These are phyloP conservation scores for Drosophila willistoni DNA, from an alignment of 1,140 invertebrate genomes.

Conservation along the genomic window DNA sequence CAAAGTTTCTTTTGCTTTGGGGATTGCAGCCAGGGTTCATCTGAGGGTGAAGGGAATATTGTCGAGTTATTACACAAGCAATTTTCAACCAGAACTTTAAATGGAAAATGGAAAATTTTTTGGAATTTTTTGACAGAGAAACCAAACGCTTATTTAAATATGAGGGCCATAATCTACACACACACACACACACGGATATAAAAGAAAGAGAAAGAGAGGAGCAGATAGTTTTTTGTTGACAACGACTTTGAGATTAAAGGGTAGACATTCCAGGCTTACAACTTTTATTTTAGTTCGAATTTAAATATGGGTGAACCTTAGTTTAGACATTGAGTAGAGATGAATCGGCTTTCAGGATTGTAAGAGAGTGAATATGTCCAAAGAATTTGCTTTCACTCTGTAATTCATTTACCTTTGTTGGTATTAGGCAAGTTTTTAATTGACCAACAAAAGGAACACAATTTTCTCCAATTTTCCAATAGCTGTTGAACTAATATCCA, in stretches of 20 bases:
- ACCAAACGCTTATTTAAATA: slow-evolving; percentile 76
- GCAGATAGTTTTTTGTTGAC: not conserved
- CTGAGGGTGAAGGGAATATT: slow-evolving; percentile 16
- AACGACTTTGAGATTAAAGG: slow-evolving; percentile 14
- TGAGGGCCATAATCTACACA: slow-evolving; percentile 22
- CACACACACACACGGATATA: not conserved
- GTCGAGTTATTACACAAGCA: slow-evolving; percentile 30
- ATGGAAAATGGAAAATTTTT: slow-evolving; percentile 78
- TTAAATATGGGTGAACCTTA: not conserved
- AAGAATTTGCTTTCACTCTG: too few relatives aligned
- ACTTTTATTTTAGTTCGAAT: slow-evolving; percentile 3
- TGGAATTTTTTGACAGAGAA: slow-evolving; percentile 72
- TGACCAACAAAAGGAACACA: too few relatives aligned
- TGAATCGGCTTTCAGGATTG: too few relatives aligned
- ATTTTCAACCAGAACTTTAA: slow-evolving; percentile 66
- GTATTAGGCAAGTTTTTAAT: too few relatives aligned
- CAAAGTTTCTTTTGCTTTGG: slow-evolving; percentile 44
- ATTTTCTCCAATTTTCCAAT: too few relatives aligned
- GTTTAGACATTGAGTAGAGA: too few relatives aligned
- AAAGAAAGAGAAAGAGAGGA: not conserved
- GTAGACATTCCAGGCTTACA: not conserved
- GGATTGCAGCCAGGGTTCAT: slow-evolving; percentile 20
- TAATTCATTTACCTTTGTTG: too few relatives aligned
- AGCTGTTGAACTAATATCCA: too few relatives aligned
- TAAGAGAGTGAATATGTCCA: too few relatives aligned